phyloP scores from a whole-genome alignment of 2,113 vertebrate species.

The Cygnus buccinator region DNA sequence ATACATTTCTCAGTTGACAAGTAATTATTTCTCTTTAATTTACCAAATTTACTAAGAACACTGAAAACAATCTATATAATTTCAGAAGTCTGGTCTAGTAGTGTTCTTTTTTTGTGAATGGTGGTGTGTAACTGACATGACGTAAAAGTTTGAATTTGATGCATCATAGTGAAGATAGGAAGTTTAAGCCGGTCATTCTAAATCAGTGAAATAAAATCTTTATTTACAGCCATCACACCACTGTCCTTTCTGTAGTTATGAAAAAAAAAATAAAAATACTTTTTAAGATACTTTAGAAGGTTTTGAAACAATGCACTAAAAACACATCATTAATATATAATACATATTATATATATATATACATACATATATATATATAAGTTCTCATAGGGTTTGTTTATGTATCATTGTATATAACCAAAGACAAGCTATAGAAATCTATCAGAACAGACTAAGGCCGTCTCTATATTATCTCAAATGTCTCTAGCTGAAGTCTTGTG shows the following conservation, averaged over 20 bases:
- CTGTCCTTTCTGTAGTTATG: not conserved
- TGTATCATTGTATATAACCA: not conserved
- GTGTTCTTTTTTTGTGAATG: constrained; percentile 32
- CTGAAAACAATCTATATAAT: not conserved
- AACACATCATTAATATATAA: not conserved
- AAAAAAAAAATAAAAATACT: not conserved
- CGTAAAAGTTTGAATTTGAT: constrained; percentile 45
- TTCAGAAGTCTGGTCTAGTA: constrained; percentile 17
- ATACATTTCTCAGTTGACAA: not conserved
- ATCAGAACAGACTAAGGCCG: not conserved
- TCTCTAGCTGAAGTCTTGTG: not conserved
- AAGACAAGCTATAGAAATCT: not conserved
- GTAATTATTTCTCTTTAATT: not conserved
- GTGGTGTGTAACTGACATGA: constrained; percentile 32
- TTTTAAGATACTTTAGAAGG: not conserved
- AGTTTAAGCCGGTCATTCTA: constrained; percentile 40
- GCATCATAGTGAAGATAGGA: constrained; percentile 21
- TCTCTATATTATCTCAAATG: not conserved
- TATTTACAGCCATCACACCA: not conserved
- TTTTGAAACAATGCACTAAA: not conserved
- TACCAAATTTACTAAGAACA: not conserved
- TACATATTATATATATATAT: too few species aligned
- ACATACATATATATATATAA: not conserved
- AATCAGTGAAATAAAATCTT: constrained; percentile 50
- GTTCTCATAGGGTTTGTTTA: not conserved